Base-by-base conservation (phyloP, 2,797 vertebrate species). In the Pseudochaenichthys georgianus region DNA sequence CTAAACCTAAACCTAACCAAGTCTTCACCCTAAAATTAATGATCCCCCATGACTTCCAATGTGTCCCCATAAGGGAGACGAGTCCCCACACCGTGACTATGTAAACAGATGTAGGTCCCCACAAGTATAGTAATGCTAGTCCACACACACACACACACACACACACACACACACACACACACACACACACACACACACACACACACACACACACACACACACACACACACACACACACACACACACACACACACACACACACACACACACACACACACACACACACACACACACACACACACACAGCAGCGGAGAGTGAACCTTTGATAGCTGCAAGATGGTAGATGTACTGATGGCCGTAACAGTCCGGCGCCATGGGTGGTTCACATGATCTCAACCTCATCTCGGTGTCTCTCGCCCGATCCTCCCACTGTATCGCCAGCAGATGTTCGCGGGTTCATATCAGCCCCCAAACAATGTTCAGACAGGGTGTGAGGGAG, bases 261-360 rank as follows among this genome's bases (percentile, higher is more conserved):
- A 63, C 12, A 76, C 70, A 59, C 5, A 66, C 41, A 62, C 78
- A 74, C 73, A 72, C 28, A 65, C 61, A 60, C 34, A 45, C 53
- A 53, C 45, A n/a, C n/a, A n/a, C n/a, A n/a, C n/a, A n/a, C n/a
- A n/a, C n/a, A n/a, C n/a, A n/a, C n/a, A n/a, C n/a, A n/a, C n/a
- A n/a, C n/a, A n/a, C n/a, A n/a, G 54, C 74, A 43, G 47, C 84
- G 79, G 72, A 83, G 76, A 79, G 75, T 68, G 78, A 83, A 87
- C 83, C 88, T 92, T 89, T 91, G 88, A 91, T 92, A 89, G 87
- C 69, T 65, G 85, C 64, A 84, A 90, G 89, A 89, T 83, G 88
- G 88, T 84, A 87, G 92, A 91, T 92, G 92, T 93, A 93, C 87
- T 87, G 89, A 93, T 91, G 89, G 90, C 87, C 79, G 76, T 85